A percentile compares a stretch with the other conserved stretches of the same genome.
Conservation (phyloP, 2,113 vertebrate species). For the Vidua macroura region DNA sequence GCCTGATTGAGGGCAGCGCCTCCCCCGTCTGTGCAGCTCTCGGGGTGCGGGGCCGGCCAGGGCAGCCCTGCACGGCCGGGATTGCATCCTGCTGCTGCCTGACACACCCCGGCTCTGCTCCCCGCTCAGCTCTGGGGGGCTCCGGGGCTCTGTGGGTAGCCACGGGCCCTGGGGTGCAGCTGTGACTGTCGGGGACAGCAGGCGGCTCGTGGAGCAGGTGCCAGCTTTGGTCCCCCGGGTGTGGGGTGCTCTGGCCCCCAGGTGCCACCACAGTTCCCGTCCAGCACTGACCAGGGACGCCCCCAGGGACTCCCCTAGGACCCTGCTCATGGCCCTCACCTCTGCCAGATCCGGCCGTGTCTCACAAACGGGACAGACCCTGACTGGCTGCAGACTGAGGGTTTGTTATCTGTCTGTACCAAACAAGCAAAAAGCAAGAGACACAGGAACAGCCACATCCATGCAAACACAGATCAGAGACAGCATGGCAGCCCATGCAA, state of each 20-base stretch:
- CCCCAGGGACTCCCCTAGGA: neutral
- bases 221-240: no score
- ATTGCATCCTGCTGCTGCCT: neutral
- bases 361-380: no score
- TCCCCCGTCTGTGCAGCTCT: fast-evolving
- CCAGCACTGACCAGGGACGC: fast-evolving
- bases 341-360: no score
- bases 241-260: neutral
- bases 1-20: neutral
- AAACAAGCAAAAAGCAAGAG: no score
- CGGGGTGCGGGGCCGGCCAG: fast-evolving
- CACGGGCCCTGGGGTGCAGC: neutral
- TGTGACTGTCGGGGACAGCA: neutral
- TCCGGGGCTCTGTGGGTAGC: neutral
- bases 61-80: fast-evolving
- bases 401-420: no score
- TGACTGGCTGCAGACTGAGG: no score
- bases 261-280: fast-evolving
- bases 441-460: no score
- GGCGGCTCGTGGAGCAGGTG: fast-evolving
- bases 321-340: neutral
- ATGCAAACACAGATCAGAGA: no score
- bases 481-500: no score
- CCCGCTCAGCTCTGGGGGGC: neutral
- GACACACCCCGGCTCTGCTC: neutral